phyloP scores from a whole-genome alignment of 2,888 invertebrate genomes.

The Eupithecia subumbrata region DNA sequence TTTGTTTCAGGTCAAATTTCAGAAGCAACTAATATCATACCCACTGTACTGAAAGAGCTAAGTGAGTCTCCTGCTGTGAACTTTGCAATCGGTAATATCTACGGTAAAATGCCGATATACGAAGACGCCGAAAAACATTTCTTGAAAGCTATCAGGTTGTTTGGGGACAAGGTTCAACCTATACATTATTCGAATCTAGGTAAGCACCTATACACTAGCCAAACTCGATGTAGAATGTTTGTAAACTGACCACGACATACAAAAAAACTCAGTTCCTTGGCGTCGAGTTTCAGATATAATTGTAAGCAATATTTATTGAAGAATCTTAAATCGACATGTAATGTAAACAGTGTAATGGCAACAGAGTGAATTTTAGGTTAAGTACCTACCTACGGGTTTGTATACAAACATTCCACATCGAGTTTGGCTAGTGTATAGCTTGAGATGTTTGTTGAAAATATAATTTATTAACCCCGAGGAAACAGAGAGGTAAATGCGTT shows the following conservation, averaged over 20 bases:
- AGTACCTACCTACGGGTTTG: too few relatives aligned
- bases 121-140: conserved; percentile 92
- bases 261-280: too few relatives aligned
- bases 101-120: conserved; percentile 92
- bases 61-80: conserved; percentile 91
- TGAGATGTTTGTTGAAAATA: background rate
- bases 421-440: too few relatives aligned
- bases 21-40: conserved; percentile 88
- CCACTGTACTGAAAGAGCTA: conserved; percentile 87
- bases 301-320: too few relatives aligned
- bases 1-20: conserved; percentile 83
- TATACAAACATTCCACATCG: too few relatives aligned
- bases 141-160: conserved; percentile 87
- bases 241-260: too few relatives aligned
- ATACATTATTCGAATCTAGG: conserved; percentile 95
- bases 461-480: background rate
- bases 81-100: conserved; percentile 94
- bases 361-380: too few relatives aligned
- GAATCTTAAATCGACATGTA: too few relatives aligned
- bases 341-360: too few relatives aligned
- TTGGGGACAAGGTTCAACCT: conserved; percentile 85
- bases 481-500: background rate
- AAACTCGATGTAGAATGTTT: too few relatives aligned
- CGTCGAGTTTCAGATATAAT: too few relatives aligned
- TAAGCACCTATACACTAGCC: conserved; percentile 60